Evolutionary conservation across 2,113 vertebrate species (phyloP), one percentile per base, ranked within the genome.

Genomic region (Notothenia rossii): DNA sequence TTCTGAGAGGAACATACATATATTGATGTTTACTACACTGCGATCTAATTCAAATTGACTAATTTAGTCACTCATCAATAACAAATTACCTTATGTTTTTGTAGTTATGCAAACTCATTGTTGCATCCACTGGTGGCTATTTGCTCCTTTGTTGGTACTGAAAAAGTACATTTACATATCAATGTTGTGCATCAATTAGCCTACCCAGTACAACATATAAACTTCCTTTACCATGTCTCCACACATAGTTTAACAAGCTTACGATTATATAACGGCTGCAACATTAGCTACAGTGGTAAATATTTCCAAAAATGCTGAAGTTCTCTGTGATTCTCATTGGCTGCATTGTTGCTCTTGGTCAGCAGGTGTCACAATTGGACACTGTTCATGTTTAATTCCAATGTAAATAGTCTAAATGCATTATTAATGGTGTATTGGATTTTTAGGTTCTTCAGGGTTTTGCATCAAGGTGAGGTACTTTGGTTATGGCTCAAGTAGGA

Each of bases 351-450:
- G 50, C 11, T 25, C 53, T 73, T 64, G 78, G 79, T 68, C 79
- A 83, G 79, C 50, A 89, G 83, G 56, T 81, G 85, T 82, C 83
- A 86, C 72, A 77, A 61, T 69, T 82, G 51, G 72, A 70, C 72
- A 45, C n/a, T 4, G 3, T 43, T 79, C n/a, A 20, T 67, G 12
- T 14, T 69, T 58, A 18, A 67, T 84, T 78, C 55, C 1, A 12
- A 13, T 58, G 2, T 49, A 60, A 66, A 49, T 54, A 3, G 17
- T 64, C n/a, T 43, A 59, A 67, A 17, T n/a, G 18, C n/a, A 45
- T 70, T n/a, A 40, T 40, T 62, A 40, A 10, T n/a, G 17, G 4
- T 17, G 1, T 18, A 13, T 43, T 13, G 18, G 22, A 5, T 36
- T 1, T 40, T 22, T 15, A 18, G 29, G 6, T 53, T 59, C 29